A percentile compares a stretch with the other conserved stretches of the same genome.
These are phyloP conservation scores for Protonibea diacanthus DNA, from an alignment of 2,797 vertebrate species.

Conservation along the genomic window DNA sequence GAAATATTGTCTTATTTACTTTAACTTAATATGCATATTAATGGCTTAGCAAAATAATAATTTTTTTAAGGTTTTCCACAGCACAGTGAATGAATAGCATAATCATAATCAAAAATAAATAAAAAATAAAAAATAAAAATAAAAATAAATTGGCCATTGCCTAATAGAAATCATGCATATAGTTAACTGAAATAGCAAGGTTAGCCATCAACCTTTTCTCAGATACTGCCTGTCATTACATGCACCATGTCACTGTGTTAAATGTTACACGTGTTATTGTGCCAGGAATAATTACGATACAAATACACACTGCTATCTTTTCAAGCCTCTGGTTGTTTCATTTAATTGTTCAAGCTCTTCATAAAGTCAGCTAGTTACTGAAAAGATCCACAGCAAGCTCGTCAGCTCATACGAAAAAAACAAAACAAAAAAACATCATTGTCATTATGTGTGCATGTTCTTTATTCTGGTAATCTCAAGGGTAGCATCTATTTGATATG, in stretches of 20 bases:
- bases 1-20: background rate
- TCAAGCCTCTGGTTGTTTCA: background rate
- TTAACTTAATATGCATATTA: background rate
- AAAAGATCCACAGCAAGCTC: background rate
- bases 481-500: background rate
- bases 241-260: background rate
- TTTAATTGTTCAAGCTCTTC: background rate
- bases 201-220: background rate
- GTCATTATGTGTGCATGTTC: background rate
- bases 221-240: background rate
- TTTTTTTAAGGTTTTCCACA: background rate
- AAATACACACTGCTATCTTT: background rate
- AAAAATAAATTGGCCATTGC: background rate
- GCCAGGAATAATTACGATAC: background rate
- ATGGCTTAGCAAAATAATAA: background rate
- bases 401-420: background rate
- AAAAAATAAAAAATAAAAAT: background rate
- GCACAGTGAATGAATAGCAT: background rate
- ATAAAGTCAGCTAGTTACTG: background rate
- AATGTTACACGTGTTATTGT: background rate
- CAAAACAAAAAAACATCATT: background rate
- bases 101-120: no score
- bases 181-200: background rate
- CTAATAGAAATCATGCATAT: background rate
- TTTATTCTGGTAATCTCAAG: background rate